phyloP scores from a whole-genome alignment of 2,888 invertebrate species.

The Drosophila affinis region DNA sequence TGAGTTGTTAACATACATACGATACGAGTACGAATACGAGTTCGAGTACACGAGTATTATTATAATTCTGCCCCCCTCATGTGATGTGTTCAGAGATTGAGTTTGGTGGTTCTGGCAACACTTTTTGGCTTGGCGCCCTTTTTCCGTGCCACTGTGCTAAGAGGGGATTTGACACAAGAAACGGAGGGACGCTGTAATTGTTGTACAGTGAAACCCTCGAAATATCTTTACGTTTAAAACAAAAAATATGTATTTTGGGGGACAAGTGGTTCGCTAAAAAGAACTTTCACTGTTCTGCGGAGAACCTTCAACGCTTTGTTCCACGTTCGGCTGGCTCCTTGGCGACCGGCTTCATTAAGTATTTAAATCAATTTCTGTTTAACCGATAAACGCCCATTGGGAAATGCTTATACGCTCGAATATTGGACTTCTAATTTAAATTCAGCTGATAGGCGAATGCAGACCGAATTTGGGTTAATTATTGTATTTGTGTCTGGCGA shows the following conservation, averaged over 20 bases:
- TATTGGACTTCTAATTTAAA: conserved; percentile 26
- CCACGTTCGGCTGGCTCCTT: not conserved
- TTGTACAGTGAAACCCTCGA: conserved; percentile 25
- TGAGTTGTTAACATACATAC: conserved; percentile 45
- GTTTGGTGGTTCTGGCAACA: conserved; percentile 21
- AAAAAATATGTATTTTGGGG: not conserved
- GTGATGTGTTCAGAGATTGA: conserved; percentile 40
- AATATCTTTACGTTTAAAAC: not conserved
- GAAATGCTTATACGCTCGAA: conserved; percentile 22
- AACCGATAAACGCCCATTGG: conserved; percentile 52
- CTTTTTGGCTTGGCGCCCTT: conserved; percentile 14
- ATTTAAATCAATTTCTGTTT: conserved; percentile 64
- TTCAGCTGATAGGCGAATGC: conserved; percentile 45
- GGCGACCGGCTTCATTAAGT: conserved; percentile 52
- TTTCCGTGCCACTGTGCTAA: conserved; percentile 42
- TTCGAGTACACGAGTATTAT: not conserved
- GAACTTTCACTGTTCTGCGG: not conserved
- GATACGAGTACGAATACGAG: not conserved
- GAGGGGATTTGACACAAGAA: conserved; percentile 48
- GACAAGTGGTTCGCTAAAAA: too few species aligned
- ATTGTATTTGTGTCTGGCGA: conserved; percentile 22
- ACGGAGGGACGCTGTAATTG: conserved; percentile 19
- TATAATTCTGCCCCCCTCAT: not conserved
- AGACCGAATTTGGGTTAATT: conserved; percentile 42
- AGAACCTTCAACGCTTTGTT: conserved; percentile 34